Evolutionary conservation across 2,888 invertebrate genomes (phyloP).

Genomic region (Diarsia brunnea): DNA sequence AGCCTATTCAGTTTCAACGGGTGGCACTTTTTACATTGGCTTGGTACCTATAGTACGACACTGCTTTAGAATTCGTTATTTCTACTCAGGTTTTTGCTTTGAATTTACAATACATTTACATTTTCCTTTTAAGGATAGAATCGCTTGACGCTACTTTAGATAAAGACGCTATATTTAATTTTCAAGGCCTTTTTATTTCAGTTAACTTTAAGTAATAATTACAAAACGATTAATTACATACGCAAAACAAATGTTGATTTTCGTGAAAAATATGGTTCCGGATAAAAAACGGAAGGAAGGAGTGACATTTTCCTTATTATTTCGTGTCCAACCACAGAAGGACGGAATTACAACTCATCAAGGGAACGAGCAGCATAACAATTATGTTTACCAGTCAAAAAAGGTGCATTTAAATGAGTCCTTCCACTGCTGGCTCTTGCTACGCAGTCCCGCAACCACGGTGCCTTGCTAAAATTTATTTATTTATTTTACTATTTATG

Average conservation of each 20-base stretch:
- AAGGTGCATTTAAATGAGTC: no score
- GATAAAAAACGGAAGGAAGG: neutral
- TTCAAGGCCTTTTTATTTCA: neutral
- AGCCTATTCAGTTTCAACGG: neutral
- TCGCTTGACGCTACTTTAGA: neutral
- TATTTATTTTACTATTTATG: no score
- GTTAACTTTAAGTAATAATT: neutral
- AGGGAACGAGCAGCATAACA: neutral
- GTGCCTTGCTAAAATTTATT: no score
- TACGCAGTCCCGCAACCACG: no score
- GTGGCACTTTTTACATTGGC: no score
- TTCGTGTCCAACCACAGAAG: neutral
- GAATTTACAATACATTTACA: neutral
- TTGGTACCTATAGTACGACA: neutral
- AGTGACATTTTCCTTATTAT: neutral
- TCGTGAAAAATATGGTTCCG: neutral
- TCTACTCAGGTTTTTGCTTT: neutral
- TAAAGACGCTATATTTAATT: neutral
- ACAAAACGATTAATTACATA: neutral
- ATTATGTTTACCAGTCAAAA: neutral
- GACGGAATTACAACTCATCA: neutral
- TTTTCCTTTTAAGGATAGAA: neutral
- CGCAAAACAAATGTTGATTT: neutral
- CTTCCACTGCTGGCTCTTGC: no score
- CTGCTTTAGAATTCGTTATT: slow-evolving; percentile 13